Conservation (phyloP, 2,113 vertebrate species). For the Ceyx margarethae region DNA sequence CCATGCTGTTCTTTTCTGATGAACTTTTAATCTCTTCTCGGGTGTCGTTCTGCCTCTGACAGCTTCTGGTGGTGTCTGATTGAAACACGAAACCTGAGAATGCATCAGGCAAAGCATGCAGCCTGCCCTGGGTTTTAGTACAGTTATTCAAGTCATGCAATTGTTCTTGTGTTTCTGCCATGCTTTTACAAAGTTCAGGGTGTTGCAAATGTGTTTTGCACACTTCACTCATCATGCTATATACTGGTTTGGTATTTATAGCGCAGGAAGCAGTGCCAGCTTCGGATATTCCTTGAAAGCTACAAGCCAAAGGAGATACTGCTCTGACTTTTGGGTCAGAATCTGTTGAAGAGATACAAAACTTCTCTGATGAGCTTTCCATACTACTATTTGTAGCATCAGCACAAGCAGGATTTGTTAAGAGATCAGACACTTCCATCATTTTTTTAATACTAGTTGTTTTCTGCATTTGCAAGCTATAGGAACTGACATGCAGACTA, state of each 20-base stretch:
- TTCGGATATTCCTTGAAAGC: constrained; percentile 66
- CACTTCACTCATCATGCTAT: constrained; percentile 58
- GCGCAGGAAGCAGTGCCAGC: constrained; percentile 58
- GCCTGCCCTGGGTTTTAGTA: constrained; percentile 76
- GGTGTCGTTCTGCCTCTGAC: constrained; percentile 78
- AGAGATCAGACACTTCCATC: constrained; percentile 24
- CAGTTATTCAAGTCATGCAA: constrained; percentile 81
- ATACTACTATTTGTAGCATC: constrained; percentile 38
- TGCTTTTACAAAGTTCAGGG: constrained; percentile 66
- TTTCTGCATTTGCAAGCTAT: constrained; percentile 70
- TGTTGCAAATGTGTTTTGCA: constrained; percentile 66
- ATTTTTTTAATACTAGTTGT: constrained; percentile 21
- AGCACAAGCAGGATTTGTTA: constrained; percentile 68
- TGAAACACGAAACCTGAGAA: constrained; percentile 76
- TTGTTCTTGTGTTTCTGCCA: constrained; percentile 73
- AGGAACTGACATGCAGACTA: constrained; percentile 67
- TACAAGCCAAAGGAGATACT: constrained; percentile 70
- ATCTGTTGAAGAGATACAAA: constrained; percentile 55
- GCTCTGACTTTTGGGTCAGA: constrained; percentile 58
- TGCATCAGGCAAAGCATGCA: constrained; percentile 79
- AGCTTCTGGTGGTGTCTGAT: constrained; percentile 74
- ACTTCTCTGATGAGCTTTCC: constrained; percentile 66
- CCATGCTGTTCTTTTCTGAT: constrained; percentile 79
- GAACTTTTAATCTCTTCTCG: constrained; percentile 83
- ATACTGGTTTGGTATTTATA: constrained; percentile 52